Conservation (phyloP, 2,113 vertebrate species). For the Pluvialis apricaria region DNA sequence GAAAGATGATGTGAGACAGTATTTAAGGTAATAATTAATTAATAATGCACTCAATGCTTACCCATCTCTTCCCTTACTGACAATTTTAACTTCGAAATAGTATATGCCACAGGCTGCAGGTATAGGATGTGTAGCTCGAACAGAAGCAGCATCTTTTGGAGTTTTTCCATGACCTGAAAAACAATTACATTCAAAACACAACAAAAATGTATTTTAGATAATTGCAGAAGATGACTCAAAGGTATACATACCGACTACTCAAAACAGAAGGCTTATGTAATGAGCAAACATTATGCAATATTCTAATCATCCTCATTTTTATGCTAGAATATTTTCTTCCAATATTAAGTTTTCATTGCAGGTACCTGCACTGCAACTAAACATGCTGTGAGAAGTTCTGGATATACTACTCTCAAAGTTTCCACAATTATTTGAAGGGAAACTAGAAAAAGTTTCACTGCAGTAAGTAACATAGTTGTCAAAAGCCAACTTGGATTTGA, state of each 20-base stretch:
- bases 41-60: constrained; percentile 70
- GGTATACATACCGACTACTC: background rate
- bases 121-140: constrained; percentile 96
- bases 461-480: background rate
- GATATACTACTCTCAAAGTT: background rate
- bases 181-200: constrained; percentile 35
- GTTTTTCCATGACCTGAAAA: constrained; percentile 95
- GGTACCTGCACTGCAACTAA: background rate
- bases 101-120: constrained; percentile 98
- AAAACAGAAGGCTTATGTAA: background rate
- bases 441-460: background rate
- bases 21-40: background rate
- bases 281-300: background rate
- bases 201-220: background rate
- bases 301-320: background rate
- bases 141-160: constrained; percentile 97
- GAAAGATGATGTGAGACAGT: background rate
- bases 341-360: background rate
- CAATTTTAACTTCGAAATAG: constrained; percentile 99
- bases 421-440: background rate
- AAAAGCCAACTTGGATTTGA: background rate
- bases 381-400: background rate
- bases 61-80: constrained; percentile 99
- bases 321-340: background rate
- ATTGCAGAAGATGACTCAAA: background rate